Conservation (phyloP, 2,888 invertebrate species). For the Escarpia spicata region DNA sequence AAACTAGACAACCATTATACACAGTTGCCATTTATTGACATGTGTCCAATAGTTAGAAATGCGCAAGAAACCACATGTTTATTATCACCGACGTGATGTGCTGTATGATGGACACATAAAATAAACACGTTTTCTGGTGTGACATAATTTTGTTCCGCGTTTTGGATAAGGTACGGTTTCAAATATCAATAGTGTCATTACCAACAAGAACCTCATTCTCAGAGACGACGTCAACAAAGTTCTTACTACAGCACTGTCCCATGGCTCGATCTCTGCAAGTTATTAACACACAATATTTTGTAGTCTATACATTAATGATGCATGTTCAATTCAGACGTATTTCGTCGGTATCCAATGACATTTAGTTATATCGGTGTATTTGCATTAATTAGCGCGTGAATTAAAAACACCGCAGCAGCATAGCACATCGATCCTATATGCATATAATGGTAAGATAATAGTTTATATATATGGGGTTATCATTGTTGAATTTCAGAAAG, state of each 20-base stretch:
- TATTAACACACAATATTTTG: neutral
- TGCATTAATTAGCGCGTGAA: neutral
- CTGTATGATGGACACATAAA: neutral
- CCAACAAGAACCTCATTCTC: neutral
- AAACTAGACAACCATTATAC: no score
- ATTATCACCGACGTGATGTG: no score
- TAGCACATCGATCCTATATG: neutral
- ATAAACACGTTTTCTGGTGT: neutral
- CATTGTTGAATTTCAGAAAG: no score
- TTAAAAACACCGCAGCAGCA: neutral
- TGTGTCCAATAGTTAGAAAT: no score
- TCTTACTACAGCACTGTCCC: neutral
- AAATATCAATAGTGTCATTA: neutral
- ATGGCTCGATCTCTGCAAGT: neutral
- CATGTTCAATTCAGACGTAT: neutral
- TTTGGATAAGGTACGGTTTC: neutral
- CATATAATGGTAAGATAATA: neutral
- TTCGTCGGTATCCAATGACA: neutral
- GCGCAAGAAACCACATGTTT: no score
- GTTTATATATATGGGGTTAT: no score
- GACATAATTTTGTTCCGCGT: neutral
- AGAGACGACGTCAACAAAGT: neutral
- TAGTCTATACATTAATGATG: neutral
- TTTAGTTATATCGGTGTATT: neutral
- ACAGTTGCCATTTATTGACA: no score